Conservation (phyloP, 2,113 vertebrate species). For the Brachyhypopomus gauderio region DNA sequence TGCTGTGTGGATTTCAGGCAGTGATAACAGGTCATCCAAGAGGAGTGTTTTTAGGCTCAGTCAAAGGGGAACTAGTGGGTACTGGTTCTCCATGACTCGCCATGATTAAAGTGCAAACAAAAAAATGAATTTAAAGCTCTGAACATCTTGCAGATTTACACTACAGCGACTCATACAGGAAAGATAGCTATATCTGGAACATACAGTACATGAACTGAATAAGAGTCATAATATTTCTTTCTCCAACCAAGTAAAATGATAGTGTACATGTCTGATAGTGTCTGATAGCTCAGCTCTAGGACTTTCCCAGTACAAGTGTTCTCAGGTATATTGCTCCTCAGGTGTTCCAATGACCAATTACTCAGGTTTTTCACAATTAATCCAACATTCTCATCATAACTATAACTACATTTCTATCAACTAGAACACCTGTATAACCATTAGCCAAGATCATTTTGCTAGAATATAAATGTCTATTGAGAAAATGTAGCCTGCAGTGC, state of each 20-base stretch:
- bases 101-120: too few relatives aligned
- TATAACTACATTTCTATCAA: slow-evolving; percentile 20
- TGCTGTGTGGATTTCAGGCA: too few relatives aligned
- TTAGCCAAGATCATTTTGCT: slow-evolving; percentile 32
- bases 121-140: too few relatives aligned
- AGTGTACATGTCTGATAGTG: slow-evolving; percentile 21
- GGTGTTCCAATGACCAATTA: slow-evolving; percentile 15
- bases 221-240: slow-evolving; percentile 14
- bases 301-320: slow-evolving; percentile 23
- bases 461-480: not conserved
- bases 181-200: slow-evolving; percentile 10
- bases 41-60: too few relatives aligned
- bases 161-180: too few relatives aligned
- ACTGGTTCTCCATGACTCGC: too few relatives aligned
- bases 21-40: too few relatives aligned
- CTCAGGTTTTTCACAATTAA: slow-evolving; percentile 16
- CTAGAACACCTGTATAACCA: slow-evolving; percentile 31
- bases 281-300: slow-evolving; percentile 32
- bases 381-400: slow-evolving; percentile 4
- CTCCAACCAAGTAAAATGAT: not conserved
- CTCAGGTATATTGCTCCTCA: slow-evolving; percentile 15
- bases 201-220: slow-evolving; percentile 20
- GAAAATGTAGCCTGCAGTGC: slow-evolving; percentile 21
- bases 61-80: too few relatives aligned
- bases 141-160: too few relatives aligned